Conservation (phyloP, 2,113 vertebrate genomes). For the Dromas ardeola region DNA sequence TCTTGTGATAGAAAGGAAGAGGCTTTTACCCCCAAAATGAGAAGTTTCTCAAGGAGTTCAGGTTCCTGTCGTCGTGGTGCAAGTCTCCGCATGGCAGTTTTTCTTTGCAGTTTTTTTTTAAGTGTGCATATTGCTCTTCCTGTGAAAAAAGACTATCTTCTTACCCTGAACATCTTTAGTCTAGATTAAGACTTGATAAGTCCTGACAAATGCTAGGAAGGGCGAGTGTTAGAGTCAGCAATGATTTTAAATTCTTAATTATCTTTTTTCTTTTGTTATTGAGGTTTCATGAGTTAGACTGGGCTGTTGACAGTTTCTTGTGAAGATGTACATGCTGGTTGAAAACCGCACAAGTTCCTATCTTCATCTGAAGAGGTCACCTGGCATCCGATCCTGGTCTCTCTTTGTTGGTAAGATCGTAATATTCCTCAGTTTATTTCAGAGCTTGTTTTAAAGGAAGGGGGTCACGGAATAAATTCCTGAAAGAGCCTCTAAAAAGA, state of each 20-base stretch:
- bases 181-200: neutral
- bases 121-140: neutral
- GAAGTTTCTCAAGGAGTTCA: neutral
- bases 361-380: conserved; percentile 89
- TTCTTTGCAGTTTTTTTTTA: neutral
- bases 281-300: conserved; percentile 20
- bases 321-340: conserved; percentile 91
- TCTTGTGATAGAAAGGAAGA: neutral
- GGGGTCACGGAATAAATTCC: neutral
- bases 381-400: conserved; percentile 94
- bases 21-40: neutral
- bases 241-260: neutral
- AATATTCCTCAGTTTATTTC: neutral
- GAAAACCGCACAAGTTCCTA: conserved; percentile 77
- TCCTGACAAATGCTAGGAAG: neutral
- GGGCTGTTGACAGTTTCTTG: neutral
- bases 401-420: conserved; percentile 86
- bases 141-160: neutral
- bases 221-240: neutral
- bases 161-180: neutral
- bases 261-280: neutral
- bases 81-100: neutral
- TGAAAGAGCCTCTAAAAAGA: neutral
- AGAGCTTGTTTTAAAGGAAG: neutral
- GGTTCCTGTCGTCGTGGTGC: neutral